Evolutionary conservation across 2,888 invertebrate genomes (phyloP).

Genomic region (Leistus spinibarbis): DNA sequence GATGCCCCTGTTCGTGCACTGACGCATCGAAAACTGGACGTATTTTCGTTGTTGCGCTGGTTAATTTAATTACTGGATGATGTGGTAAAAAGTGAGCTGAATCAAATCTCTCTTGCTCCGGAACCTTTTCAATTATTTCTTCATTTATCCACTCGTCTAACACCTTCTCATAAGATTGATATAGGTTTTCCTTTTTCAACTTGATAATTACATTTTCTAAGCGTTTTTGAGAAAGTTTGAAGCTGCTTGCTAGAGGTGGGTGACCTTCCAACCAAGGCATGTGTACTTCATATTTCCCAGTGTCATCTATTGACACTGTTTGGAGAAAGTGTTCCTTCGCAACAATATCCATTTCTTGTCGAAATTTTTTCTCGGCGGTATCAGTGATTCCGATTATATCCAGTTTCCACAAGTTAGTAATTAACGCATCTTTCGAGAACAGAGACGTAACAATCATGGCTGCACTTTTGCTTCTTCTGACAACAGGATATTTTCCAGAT

Average conservation of each 20-base stretch:
- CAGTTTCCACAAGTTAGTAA: no score
- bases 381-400: background rate
- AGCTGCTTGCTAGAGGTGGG: constrained; percentile 42
- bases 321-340: background rate
- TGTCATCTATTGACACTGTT: background rate
- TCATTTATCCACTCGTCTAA: constrained; percentile 45
- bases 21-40: background rate
- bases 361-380: background rate
- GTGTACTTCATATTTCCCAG: constrained; percentile 8
- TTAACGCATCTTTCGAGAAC: no score
- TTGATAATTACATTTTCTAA: constrained; percentile 32
- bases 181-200: constrained; percentile 24
- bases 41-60: background rate
- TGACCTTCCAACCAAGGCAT: constrained; percentile 15
- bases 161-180: constrained; percentile 41
- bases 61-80: background rate
- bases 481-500: no score
- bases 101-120: background rate
- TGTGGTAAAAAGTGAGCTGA: background rate
- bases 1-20: background rate
- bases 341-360: constrained; percentile 1
- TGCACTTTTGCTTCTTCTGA: no score
- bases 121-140: constrained; percentile 44
- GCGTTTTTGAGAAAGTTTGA: constrained; percentile 39
- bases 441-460: no score